A percentile compares a stretch with the other conserved stretches of the same genome.
phyloP scores from a whole-genome alignment of 1,140 invertebrate species.

The Drosophila biarmipes region DNA sequence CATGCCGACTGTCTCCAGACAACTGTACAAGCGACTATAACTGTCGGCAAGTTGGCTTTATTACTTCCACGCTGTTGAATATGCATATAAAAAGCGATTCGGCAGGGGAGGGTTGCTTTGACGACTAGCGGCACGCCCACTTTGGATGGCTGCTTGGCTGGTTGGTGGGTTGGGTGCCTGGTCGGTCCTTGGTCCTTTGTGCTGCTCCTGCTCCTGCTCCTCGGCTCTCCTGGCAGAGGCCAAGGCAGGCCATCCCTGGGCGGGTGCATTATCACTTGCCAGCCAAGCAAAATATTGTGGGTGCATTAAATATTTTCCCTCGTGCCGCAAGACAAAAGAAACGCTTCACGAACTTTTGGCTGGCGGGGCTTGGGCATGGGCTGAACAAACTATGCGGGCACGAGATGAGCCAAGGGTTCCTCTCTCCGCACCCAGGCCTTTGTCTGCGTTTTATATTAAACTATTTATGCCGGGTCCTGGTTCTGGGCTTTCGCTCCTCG shows the following conservation, averaged over 20 bases:
- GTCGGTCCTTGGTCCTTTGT: not conserved
- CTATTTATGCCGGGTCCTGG: slow-evolving; percentile 55
- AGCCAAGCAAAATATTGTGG: slow-evolving; percentile 70
- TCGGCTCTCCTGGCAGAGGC: slow-evolving; percentile 35
- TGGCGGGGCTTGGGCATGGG: not conserved
- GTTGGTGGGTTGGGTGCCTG: not conserved
- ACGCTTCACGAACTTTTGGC: slow-evolving; percentile 28
- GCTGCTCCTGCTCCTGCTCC: not conserved
- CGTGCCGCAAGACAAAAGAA: slow-evolving; percentile 53
- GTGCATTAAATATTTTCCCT: slow-evolving; percentile 72
- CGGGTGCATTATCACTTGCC: slow-evolving; percentile 67
- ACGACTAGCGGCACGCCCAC: slow-evolving; percentile 47
- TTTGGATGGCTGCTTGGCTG: slow-evolving; percentile 3
- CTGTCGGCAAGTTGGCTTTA: slow-evolving; percentile 81
- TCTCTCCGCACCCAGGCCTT: slow-evolving; percentile 40
- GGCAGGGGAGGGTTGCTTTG: slow-evolving; percentile 45
- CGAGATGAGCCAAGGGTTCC: slow-evolving; percentile 29
- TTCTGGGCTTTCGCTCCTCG: too few species aligned
- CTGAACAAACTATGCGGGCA: slow-evolving; percentile 51
- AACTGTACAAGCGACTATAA: slow-evolving; percentile 71
- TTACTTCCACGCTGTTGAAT: slow-evolving; percentile 83
- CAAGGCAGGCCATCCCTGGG: slow-evolving; percentile 21
- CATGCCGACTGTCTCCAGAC: slow-evolving; percentile 58
- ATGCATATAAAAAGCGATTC: slow-evolving; percentile 59
- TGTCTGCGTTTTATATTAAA: slow-evolving; percentile 78